Percentiles rank a stretch among this genome's conserved stretches.
phyloP scores from a whole-genome alignment of 2,888 invertebrate species.

The Cephus spinipes region DNA sequence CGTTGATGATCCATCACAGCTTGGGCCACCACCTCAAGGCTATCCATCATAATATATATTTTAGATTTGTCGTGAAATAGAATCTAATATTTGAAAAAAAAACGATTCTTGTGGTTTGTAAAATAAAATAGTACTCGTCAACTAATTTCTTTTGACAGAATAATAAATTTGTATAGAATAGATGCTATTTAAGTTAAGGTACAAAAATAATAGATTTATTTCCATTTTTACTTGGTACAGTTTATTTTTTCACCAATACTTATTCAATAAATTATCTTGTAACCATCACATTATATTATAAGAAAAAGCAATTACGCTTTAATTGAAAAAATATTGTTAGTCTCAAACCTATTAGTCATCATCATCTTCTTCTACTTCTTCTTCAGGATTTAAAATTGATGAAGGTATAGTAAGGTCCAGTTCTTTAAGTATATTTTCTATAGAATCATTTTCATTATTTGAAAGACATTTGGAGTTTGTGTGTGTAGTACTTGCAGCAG shows the following conservation, averaged over 20 bases:
- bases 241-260: background rate
- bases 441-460: slow-evolving; percentile 7
- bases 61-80: slow-evolving; percentile 37
- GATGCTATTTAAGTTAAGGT: slow-evolving; percentile 29
- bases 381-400: slow-evolving; percentile 32
- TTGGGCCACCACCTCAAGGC: slow-evolving; percentile 70
- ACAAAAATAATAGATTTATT: slow-evolving; percentile 25
- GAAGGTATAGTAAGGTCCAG: slow-evolving; percentile 39
- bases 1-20: slow-evolving; percentile 81
- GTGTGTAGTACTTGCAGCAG: background rate
- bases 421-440: slow-evolving; percentile 26
- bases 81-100: slow-evolving; percentile 26
- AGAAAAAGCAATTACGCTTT: background rate
- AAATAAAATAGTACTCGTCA: background rate
- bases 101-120: slow-evolving; percentile 25
- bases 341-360: slow-evolving; percentile 22
- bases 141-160: slow-evolving; percentile 22
- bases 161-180: slow-evolving; percentile 40
- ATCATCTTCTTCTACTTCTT: slow-evolving; percentile 42
- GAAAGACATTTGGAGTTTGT: background rate
- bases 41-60: slow-evolving; percentile 45
- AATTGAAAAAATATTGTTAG: background rate
- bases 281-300: background rate
- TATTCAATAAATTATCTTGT: background rate
- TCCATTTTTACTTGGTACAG: background rate